Conservation (phyloP, 2,888 invertebrate species). For the Helleia helle region DNA sequence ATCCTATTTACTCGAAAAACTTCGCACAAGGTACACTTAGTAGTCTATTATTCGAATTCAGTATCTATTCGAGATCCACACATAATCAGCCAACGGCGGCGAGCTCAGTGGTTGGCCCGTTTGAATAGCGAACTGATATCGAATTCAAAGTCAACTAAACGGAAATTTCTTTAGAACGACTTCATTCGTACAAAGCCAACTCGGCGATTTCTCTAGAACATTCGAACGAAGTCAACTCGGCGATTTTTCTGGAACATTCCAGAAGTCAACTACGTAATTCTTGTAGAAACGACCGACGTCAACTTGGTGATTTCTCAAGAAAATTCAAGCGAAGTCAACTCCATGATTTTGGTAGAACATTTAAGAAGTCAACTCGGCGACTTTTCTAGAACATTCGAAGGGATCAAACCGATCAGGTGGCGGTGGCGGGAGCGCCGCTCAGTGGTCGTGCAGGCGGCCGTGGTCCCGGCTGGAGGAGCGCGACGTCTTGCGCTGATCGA, state of each 20-base stretch:
- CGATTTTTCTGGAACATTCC: background rate
- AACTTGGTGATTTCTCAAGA: too few species aligned
- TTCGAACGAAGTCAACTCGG: background rate
- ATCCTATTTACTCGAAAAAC: background rate
- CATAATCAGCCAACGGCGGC: background rate
- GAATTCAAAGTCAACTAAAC: background rate
- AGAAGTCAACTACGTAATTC: too few species aligned
- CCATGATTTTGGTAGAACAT: too few species aligned
- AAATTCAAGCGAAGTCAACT: too few species aligned
- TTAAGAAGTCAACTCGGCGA: too few species aligned
- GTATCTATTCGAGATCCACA: conserved; percentile 2
- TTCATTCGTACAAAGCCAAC: too few species aligned
- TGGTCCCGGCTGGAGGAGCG: conserved; percentile 81
- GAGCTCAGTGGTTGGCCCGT: background rate
- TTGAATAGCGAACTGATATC: background rate
- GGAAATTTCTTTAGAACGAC: background rate
- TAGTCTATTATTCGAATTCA: background rate
- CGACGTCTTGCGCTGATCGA: conserved; percentile 87
- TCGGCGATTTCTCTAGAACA: background rate
- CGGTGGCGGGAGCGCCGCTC: conserved; percentile 25
- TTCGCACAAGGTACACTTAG: background rate
- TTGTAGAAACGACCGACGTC: too few species aligned
- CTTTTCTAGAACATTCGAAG: background rate
- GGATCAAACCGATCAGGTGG: background rate
- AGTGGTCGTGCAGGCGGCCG: conserved; percentile 71